Evolutionary conservation across 2,888 invertebrate species (phyloP).

Genomic region (Harpalus rufipes): DNA sequence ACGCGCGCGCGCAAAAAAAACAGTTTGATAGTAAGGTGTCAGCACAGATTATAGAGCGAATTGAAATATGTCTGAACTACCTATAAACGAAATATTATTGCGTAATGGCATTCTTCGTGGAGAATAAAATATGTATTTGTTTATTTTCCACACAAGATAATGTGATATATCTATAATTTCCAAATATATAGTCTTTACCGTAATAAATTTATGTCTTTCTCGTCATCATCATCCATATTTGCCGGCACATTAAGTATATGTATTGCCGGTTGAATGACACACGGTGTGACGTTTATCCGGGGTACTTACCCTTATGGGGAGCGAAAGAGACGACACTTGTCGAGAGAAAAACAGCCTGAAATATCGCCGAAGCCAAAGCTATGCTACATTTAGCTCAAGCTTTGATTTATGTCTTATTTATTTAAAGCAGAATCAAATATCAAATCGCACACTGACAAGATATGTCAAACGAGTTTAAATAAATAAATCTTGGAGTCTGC

Average conservation of each 20-base stretch:
- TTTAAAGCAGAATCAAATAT: conserved; percentile 36
- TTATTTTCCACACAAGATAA: too few species aligned
- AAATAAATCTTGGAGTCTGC: background rate
- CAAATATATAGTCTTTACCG: too few species aligned
- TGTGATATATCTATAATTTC: too few species aligned
- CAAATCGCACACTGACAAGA: background rate
- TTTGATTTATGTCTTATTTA: conserved; percentile 56
- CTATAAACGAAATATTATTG: too few species aligned
- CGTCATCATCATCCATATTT: conserved; percentile 33
- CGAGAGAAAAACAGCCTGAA: conserved; percentile 4
- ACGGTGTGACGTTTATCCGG: conserved; percentile 43
- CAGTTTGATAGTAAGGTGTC: too few species aligned
- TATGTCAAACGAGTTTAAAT: background rate
- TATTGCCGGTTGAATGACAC: background rate
- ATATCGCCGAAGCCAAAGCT: conserved; percentile 30
- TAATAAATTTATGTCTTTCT: too few species aligned
- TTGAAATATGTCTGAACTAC: too few species aligned
- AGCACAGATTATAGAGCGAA: too few species aligned
- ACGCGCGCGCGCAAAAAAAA: too few species aligned
- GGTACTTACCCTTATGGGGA: conserved; percentile 33
- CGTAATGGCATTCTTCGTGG: too few species aligned
- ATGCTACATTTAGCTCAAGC: conserved; percentile 44
- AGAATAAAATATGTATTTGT: too few species aligned
- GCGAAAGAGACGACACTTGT: conserved; percentile 43
- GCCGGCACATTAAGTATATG: conserved; percentile 17